Conservation (phyloP, 2,113 vertebrate genomes). For the Baryphthengus martii region DNA sequence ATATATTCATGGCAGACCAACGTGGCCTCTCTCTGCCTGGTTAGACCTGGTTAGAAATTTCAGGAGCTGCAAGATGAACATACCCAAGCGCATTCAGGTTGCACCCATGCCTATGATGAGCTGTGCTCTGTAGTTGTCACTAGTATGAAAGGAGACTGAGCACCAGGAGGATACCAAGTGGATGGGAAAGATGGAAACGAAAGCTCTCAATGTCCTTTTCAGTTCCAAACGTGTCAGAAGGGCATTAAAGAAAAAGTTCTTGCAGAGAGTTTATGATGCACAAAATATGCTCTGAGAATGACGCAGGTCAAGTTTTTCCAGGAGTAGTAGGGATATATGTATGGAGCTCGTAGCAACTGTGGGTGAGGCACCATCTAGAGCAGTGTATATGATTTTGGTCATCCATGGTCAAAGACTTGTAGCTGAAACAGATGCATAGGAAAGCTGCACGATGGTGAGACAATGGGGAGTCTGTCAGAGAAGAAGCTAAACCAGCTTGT, state of each 20-base stretch:
- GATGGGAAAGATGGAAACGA: neutral
- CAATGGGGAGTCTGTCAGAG: neutral
- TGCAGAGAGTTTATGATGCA: neutral
- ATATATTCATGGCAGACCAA: neutral
- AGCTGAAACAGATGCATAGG: neutral
- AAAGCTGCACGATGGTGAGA: fast-evolving
- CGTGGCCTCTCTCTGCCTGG: neutral
- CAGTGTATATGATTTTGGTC: neutral
- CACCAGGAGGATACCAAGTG: neutral
- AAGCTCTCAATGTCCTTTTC: neutral
- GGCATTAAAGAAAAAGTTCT: neutral
- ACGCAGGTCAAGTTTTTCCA: neutral
- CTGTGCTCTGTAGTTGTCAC: neutral
- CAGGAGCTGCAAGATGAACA: neutral
- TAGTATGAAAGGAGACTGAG: neutral
- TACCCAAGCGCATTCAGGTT: neutral
- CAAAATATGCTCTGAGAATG: neutral
- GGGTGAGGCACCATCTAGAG: neutral
- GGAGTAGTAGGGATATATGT: neutral
- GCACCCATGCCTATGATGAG: neutral
- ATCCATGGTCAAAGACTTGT: neutral
- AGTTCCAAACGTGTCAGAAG: neutral
- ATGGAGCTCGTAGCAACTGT: neutral
- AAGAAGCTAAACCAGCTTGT: neutral
- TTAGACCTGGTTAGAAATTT: neutral